Base-by-base conservation (phyloP, 2,888 invertebrate genomes). In the Drosophila merina region DNA sequence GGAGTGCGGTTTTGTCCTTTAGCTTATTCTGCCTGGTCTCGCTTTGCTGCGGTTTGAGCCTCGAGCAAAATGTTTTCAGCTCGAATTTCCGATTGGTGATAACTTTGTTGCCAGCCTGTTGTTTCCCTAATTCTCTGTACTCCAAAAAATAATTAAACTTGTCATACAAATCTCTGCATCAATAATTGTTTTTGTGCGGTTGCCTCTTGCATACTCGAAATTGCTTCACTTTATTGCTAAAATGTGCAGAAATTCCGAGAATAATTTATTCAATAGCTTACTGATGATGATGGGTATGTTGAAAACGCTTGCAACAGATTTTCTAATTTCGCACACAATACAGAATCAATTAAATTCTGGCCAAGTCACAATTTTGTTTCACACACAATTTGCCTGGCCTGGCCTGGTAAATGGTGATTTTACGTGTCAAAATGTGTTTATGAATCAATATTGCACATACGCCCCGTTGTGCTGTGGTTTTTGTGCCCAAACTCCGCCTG, bases 321-420 rank as follows among this genome's bases (percentile, higher is more conserved):
- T 68, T 26, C 28, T 48, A 55, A 62, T 68, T 57, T 59, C 28
- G 30, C 59, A 69, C 52, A 75, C 72, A 73, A 77, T 73, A 48
- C 73, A 58, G 83, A 83, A 75, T 77, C 84, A 83, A 81, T 86
- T 79, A 79, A 79, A 47, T 59, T 48, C 42, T 26, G 48, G 30
- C 33, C 67, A 33, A 66, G 59, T 63, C 50, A 62, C 20, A 62
- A 50, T 49, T 31, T 48, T 48, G 60, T 31, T 40, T 20, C 48
- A 20, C 38, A 36, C 31, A 48, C 48, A 57, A 12, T 10, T 30
- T 52, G 31, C 28, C 20, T 20, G 6, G 28, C 20, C 9, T n/a
- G n/a, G n/a, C 26, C 9, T 47, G 30, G 26, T 49, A 14, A 33
- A 8, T 56, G 31, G 25, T 7, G 25, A 33, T 33, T n/a, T 51